Base-by-base conservation (phyloP, 2,888 invertebrate genomes). In the Lissonota sp. region DNA sequence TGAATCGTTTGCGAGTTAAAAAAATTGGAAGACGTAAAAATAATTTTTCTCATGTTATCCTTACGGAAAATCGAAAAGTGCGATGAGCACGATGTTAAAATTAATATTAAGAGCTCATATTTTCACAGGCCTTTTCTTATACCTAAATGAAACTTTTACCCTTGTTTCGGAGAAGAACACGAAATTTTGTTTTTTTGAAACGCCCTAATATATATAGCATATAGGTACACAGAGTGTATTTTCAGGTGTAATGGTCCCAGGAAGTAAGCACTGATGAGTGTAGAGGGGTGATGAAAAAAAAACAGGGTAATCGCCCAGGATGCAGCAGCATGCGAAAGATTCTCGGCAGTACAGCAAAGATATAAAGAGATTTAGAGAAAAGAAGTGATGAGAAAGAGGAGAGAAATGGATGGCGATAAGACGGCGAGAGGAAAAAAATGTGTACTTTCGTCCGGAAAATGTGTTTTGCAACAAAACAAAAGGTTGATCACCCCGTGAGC, bases 1-100 rank as follows among this genome's bases (percentile, higher is more conserved):
- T n/a, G n/a, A n/a, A n/a, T n/a, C n/a, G n/a, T n/a, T n/a, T n/a
- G 62, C 16, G 57, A 42, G 76, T 81, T 79, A 77, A 83, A 82
- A 46, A 66, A 58, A 55, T 49, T 73, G 70, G 60, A 82, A 78
- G 63, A 79, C 66, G 58, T n/a, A 58, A 64, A 51, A 57, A 63
- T 63, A 62, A n/a, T n/a, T n/a, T n/a, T n/a, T n/a, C n/a, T n/a
- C n/a, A n/a, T n/a, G n/a, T n/a, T n/a, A n/a, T n/a, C n/a, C n/a
- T n/a, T n/a, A n/a, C n/a, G n/a, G n/a, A n/a, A n/a, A n/a, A n/a
- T n/a, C n/a, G n/a, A n/a, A n/a, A n/a, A n/a, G n/a, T n/a, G n/a
- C n/a, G n/a, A n/a, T n/a, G n/a, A n/a, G n/a, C n/a, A n/a, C n/a
- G n/a, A n/a, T n/a, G n/a, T n/a, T n/a, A n/a, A n/a, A n/a, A n/a